Evolutionary conservation across 2,888 invertebrate genomes (phyloP).

Genomic region (Papilio gigon): DNA sequence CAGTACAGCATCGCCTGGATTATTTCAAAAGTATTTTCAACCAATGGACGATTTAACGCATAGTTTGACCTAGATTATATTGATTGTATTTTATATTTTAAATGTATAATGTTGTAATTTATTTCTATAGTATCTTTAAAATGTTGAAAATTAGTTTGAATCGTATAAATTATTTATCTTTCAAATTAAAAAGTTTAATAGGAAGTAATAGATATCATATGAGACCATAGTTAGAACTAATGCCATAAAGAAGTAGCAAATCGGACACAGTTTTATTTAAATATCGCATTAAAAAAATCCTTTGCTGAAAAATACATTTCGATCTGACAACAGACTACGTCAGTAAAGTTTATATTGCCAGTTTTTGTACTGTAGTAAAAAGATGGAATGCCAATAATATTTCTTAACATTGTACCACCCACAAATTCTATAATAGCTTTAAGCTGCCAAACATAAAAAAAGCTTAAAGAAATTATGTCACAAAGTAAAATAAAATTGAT

Average conservation of each 20-base stretch:
- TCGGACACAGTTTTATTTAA: not conserved
- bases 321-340: not conserved
- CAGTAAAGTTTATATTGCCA: not conserved
- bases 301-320: not conserved
- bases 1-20: conserved; percentile 16
- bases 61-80: conserved; percentile 14
- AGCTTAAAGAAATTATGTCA: conserved; percentile 41
- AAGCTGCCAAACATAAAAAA: conserved; percentile 28
- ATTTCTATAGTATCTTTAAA: not conserved
- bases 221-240: not conserved
- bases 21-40: conserved; percentile 12
- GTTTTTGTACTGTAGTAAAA: not conserved
- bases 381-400: not conserved
- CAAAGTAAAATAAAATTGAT: conserved; percentile 40
- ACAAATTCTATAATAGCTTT: conserved; percentile 19
- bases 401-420: conserved; percentile 18
- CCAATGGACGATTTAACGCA: not conserved
- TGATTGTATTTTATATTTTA: conserved; percentile 1
- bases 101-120: not conserved
- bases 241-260: not conserved
- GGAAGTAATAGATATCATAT: not conserved
- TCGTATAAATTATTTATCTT: not conserved
- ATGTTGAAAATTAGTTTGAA: not conserved
- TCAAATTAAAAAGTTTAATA: not conserved
- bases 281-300: not conserved